Evolutionary conservation across 2,888 invertebrate genomes (phyloP), one percentile per base, ranked within the genome.

Genomic region (Autographa gamma): DNA sequence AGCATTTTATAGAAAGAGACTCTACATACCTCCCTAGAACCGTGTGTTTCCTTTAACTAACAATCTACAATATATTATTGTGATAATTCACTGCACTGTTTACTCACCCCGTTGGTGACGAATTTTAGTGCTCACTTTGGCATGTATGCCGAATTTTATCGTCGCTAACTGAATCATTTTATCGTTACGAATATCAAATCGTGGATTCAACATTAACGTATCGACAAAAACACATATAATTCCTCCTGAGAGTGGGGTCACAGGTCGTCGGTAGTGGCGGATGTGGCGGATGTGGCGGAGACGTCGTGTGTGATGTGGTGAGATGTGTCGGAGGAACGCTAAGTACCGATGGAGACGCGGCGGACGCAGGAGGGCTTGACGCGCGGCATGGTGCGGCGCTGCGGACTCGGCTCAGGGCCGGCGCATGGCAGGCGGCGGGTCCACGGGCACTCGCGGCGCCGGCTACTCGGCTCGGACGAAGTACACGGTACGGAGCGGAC

Each of bases 161-260:
- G 96, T 96, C 92, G 96, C 96, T 95, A 96, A 96, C 95, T 96
- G 96, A 96, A 96, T 96, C 96, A 96, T 96, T 83, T 79, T 93
- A 92, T 96, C 83, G 85, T 80, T 83, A 83, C 81, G 79, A 83
- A 73, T 82, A 79, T 84, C 82, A 72, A 84, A 80, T 79, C 85
- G 74, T 83, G 80, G 74, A 74, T 77, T 77, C 74, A 81, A 85
- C 83, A 80, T 71, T 69, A 79, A 83, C 79, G 78, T 81, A 82
- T 86, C 76, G 78, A 76, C 73, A 73, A 70, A 74, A 86, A 85
- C 88, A 89, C 89, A 86, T 83, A 73, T 81, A 73, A 80, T 84
- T 87, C 86, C 77, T 85, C 77, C 80, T 81, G 73, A 76, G 79
- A 84, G 77, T 83, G 72, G 81, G 81, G 85, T 90, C 91, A 91